Evolutionary conservation across 2,888 invertebrate species (phyloP).

Genomic region (Cheiracanthium punctorium): DNA sequence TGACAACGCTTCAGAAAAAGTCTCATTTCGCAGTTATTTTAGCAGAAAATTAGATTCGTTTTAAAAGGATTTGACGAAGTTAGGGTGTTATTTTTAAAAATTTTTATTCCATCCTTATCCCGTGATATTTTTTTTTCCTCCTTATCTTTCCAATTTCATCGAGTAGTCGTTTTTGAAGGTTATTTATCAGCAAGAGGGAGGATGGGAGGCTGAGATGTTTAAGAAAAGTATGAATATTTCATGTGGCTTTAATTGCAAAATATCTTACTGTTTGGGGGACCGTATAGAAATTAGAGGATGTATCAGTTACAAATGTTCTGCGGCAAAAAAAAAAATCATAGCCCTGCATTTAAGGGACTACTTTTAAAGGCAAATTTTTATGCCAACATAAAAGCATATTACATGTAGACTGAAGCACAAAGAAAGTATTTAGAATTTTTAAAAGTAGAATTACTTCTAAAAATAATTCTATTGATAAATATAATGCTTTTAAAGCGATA

Average conservation of each 20-base stretch:
- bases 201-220: conserved; percentile 42
- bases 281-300: conserved; percentile 35
- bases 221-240: conserved; percentile 65
- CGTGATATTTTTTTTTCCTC: not conserved
- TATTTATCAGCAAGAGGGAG: conserved; percentile 47
- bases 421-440: no score
- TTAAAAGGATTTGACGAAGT: conserved; percentile 55
- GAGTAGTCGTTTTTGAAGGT: conserved; percentile 20
- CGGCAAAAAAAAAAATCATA: no score
- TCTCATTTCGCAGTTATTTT: conserved; percentile 67
- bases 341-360: no score
- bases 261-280: conserved; percentile 42
- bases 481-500: no score
- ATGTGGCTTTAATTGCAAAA: conserved; percentile 67
- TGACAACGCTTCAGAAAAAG: conserved; percentile 50
- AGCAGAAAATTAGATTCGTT: conserved; percentile 67
- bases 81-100: conserved; percentile 37
- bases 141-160: conserved; percentile 37
- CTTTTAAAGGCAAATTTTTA: no score
- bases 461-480: no score
- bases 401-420: no score
- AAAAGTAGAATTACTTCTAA: no score
- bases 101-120: conserved; percentile 27
- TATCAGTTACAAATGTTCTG: no score
- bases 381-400: no score